These are phyloP conservation scores for Crambe crambe DNA, from an alignment of 37 sponge, comb jelly and placozoan species.

Conservation along the genomic window DNA sequence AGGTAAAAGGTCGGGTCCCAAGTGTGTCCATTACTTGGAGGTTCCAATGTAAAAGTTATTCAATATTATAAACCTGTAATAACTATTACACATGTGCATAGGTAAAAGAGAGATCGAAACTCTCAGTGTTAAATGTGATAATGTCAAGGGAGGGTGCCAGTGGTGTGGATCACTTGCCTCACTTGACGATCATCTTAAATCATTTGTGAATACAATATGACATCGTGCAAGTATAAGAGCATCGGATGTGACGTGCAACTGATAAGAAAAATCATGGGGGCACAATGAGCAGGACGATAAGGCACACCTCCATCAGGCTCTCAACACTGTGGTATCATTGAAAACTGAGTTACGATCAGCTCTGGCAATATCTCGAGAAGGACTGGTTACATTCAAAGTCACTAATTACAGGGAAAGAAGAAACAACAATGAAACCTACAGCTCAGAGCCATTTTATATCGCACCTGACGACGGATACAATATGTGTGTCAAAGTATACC, in stretches of 20 bases:
- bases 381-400: neutral
- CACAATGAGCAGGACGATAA: conserved; percentile 32
- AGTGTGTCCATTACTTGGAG: too few species aligned
- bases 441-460: conserved; percentile 19
- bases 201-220: conserved; percentile 2
- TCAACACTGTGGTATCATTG: neutral
- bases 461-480: conserved; percentile 39
- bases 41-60: too few species aligned
- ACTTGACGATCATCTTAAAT: neutral
- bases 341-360: too few species aligned
- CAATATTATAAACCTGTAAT: too few species aligned
- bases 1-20: too few species aligned
- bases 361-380: too few species aligned
- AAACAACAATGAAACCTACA: neutral
- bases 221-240: conserved; percentile 12
- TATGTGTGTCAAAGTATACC: too few species aligned
- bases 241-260: conserved; percentile 13
- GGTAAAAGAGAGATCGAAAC: conserved; percentile 16
- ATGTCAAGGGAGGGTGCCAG: conserved; percentile 1
- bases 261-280: neutral
- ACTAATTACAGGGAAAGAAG: neutral
- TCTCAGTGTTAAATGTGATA: conserved; percentile 15
- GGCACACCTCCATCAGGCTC: neutral
- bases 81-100: too few species aligned
- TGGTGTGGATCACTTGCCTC: conserved; percentile 26